Evolutionary conservation across 2,888 invertebrate genomes (phyloP), one percentile per base, ranked within the genome.

Genomic region (Pandemis cinnamomeana): DNA sequence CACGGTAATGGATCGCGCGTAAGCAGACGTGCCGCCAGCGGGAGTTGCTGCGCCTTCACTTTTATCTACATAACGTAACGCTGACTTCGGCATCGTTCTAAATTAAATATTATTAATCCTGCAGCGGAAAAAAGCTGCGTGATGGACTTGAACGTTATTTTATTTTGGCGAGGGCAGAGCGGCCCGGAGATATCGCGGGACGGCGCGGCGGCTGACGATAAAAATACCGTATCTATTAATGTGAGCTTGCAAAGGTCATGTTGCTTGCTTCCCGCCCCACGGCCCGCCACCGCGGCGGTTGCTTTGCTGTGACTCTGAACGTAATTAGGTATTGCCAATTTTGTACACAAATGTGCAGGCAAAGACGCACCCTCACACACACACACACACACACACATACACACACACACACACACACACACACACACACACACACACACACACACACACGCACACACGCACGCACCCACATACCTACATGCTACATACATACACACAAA

Each of bases 1-100:
- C 66, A 10, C 53, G 36, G 51, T 67, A 67, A 67, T 67, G 53
- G 53, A 51, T 48, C 46, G 46, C 48, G 36, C 51, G 66, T 51
- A 41, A 51, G 66, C 66, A 44, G 62, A 44, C 46, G 62, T 42
- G 58, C 63, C 42, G 62, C 61, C 61, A 10, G 44, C 5, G 20
- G 44, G 15, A 15, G 4, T 7, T 55, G 55, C 55, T 27, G 10
- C 5, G 58, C 27, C 11, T 10, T 58, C 58, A 58, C 58, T 58
- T 58, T 55, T 58, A 8, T 58, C 8, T 20, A 15, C 44, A n/a
- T 10, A 44, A 44, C 7, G 44, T 20, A 20, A 44, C 44, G 5
- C 10, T 63, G 63, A 15, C 7, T 58, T 44, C 15, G 5, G 44
- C 63, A 15, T 20, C 7, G 62, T 44, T 44, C 10, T 13, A 58